A percentile compares a stretch with the other conserved stretches of the same genome.
Conservation (phyloP, 2,888 invertebrate species). For the Pristionchus fissidentatus region DNA sequence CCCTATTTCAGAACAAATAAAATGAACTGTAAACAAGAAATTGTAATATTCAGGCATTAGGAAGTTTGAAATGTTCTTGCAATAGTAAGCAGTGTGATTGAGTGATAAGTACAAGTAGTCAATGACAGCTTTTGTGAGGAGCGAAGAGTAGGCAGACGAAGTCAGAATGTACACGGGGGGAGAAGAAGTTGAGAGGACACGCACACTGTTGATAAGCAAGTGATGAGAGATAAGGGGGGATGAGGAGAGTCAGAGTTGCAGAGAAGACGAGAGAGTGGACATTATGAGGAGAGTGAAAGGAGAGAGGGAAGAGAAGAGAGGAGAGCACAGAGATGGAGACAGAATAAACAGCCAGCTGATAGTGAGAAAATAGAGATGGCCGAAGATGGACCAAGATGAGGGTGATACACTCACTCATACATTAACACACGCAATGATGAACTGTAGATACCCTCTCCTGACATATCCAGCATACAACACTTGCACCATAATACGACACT, state of each 20-base stretch:
- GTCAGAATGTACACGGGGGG: no score
- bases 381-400: not conserved
- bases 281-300: not conserved
- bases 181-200: constrained; percentile 39
- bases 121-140: no score
- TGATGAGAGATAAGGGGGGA: constrained; percentile 22
- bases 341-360: constrained; percentile 46
- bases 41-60: no score
- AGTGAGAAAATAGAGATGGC: constrained; percentile 31
- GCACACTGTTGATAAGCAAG: constrained; percentile 38
- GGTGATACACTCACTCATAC: not conserved
- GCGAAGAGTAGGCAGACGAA: not conserved
- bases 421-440: no score
- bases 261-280: not conserved
- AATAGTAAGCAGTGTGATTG: no score
- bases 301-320: not conserved
- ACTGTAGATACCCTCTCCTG: no score
- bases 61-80: no score
- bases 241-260: constrained; percentile 23
- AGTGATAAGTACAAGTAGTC: no score
- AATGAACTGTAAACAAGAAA: no score
- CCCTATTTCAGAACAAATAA: no score
- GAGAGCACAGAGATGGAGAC: not conserved
- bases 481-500: no score
- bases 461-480: no score